Evolutionary conservation across 2,113 vertebrate species (phyloP).

Genomic region (Craseonycteris thonglongyai): DNA sequence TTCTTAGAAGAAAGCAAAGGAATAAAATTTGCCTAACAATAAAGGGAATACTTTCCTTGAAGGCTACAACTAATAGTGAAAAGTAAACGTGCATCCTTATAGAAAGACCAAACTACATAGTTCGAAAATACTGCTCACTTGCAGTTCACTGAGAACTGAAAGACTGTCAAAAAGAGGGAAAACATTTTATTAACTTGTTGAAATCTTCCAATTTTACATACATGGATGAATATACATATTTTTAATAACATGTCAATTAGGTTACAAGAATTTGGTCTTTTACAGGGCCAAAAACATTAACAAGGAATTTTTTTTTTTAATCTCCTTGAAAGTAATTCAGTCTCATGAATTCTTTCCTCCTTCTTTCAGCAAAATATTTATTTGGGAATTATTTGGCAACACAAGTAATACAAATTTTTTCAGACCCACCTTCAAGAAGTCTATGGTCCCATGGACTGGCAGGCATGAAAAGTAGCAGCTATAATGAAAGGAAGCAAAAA

Average conservation of each 20-base stretch:
- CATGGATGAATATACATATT: neutral
- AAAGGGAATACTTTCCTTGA: neutral
- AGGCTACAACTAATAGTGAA: neutral
- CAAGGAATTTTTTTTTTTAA: neutral
- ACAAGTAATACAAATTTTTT: neutral
- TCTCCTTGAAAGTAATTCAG: neutral
- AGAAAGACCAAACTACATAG: neutral
- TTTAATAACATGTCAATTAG: neutral
- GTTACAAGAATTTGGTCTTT: neutral
- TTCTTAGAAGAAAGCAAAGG: neutral
- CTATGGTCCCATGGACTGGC: neutral
- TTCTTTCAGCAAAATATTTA: neutral
- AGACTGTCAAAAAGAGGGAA: neutral
- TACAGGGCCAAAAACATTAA: neutral
- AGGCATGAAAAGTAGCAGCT: neutral
- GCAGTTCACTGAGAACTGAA: neutral
- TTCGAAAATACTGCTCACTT: neutral
- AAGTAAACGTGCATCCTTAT: neutral
- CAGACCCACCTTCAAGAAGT: neutral
- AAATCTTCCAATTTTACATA: neutral
- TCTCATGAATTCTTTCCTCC: neutral
- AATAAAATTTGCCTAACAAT: neutral
- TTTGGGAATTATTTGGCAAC: neutral
- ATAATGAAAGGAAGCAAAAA: neutral
- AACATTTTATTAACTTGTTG: neutral